A percentile compares a stretch with the other conserved stretches of the same genome.
Evolutionary conservation across 2,888 invertebrate genomes (phyloP).

Genomic region (Coelopa pilipes): DNA sequence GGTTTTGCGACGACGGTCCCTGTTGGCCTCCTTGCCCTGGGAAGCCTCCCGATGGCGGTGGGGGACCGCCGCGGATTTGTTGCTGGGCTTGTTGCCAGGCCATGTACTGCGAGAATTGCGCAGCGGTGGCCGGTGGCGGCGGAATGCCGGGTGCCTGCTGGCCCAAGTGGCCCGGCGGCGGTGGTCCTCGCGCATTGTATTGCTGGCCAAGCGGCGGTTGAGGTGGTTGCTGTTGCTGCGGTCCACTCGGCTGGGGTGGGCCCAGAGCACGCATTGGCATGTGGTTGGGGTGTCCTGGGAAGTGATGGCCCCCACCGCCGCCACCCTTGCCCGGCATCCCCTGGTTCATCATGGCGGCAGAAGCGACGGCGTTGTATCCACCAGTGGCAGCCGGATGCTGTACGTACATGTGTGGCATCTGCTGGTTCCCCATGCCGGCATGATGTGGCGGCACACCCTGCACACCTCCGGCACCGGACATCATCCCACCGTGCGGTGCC

Average conservation of each 20-base stretch:
- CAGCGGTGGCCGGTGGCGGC: conserved; percentile 46
- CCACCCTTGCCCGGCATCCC: conserved; percentile 40
- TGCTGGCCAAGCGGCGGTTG: conserved; percentile 51
- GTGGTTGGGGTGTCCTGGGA: conserved; percentile 52
- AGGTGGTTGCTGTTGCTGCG: conserved; percentile 49
- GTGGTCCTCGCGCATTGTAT: conserved; percentile 49
- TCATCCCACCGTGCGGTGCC: conserved; percentile 37
- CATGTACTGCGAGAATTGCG: conserved; percentile 56
- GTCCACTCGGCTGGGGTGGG: conserved; percentile 48
- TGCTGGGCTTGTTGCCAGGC: conserved; percentile 64
- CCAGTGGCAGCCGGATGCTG: conserved; percentile 53
- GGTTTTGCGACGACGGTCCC: conserved; percentile 61
- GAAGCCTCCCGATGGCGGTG: conserved; percentile 46
- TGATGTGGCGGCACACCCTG: conserved; percentile 57
- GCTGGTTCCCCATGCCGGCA: conserved; percentile 57
- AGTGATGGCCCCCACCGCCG: conserved; percentile 51
- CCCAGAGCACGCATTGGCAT: conserved; percentile 56
- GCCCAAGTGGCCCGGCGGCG: conserved; percentile 55
- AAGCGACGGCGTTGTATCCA: conserved; percentile 51
- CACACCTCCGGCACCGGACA: conserved; percentile 37
- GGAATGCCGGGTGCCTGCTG: conserved; percentile 44
- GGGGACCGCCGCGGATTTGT: conserved; percentile 52
- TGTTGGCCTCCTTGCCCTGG: conserved; percentile 45
- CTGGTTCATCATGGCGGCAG: conserved; percentile 60
- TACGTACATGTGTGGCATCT: conserved; percentile 54